These are phyloP conservation scores for Champsocephalus gunnari DNA, from an alignment of 2,797 vertebrate genomes.

Conservation along the genomic window DNA sequence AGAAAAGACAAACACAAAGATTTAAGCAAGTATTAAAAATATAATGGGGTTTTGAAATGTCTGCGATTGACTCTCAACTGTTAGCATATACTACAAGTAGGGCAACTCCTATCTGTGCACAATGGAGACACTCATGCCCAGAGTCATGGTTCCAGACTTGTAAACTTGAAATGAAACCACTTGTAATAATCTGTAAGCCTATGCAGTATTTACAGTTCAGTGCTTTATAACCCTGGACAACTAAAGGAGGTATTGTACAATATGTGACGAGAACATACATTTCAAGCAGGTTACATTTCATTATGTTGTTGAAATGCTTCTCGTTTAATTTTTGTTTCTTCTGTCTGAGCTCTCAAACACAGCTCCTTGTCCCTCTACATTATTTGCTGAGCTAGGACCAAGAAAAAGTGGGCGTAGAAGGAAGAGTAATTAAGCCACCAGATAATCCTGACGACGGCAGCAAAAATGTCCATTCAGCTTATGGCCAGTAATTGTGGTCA, in stretches of 20 bases:
- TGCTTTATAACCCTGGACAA: background rate
- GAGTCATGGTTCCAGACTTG: too few relatives aligned
- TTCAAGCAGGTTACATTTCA: background rate
- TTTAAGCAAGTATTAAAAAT: background rate
- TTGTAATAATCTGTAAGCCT: background rate
- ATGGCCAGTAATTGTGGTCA: constrained; percentile 81
- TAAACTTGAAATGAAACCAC: too few relatives aligned
- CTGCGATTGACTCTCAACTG: background rate
- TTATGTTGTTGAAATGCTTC: background rate
- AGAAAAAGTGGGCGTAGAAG: constrained; percentile 54
- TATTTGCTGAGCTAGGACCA: constrained; percentile 72
- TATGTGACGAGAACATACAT: background rate
- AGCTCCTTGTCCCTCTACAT: constrained; percentile 37
- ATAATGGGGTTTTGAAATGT: background rate
- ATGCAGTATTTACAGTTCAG: background rate
- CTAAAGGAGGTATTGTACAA: background rate
- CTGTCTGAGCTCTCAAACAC: constrained; percentile 30
- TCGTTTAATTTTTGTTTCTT: constrained; percentile 2
- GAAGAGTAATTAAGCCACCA: constrained; percentile 75
- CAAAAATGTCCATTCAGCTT: constrained; percentile 78
- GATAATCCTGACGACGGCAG: constrained; percentile 78
- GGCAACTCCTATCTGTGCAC: background rate
- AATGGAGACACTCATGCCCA: too few relatives aligned
- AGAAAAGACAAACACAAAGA: background rate
- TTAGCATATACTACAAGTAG: background rate